phyloP scores from a whole-genome alignment of 1,140 invertebrate species.

The Danaus melanippus region DNA sequence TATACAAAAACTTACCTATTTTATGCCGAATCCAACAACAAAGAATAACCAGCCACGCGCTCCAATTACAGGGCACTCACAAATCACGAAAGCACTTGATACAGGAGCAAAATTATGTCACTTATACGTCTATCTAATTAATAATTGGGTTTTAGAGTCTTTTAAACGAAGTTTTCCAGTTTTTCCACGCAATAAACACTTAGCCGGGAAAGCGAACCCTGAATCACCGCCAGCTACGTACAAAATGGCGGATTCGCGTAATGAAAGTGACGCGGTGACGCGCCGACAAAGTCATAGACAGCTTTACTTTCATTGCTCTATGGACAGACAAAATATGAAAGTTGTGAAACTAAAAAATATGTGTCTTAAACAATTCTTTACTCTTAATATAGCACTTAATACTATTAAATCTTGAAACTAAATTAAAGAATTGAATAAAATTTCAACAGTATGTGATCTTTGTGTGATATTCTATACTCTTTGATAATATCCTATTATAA shows the following conservation, averaged over 20 bases:
- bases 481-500: too few species aligned
- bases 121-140: constrained; percentile 43
- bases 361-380: too few species aligned
- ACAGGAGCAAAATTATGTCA: constrained; percentile 47
- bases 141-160: constrained; percentile 42
- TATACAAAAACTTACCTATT: constrained; percentile 53
- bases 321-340: background rate
- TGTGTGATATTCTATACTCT: too few species aligned
- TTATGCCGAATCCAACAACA: constrained; percentile 68
- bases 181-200: constrained; percentile 61
- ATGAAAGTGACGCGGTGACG: constrained; percentile 70
- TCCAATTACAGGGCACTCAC: constrained; percentile 68
- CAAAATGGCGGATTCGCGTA: constrained; percentile 72
- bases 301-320: constrained; percentile 3
- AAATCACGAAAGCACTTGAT: constrained; percentile 64
- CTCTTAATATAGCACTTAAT: too few species aligned
- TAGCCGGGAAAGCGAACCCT: constrained; percentile 59
- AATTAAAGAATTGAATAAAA: too few species aligned
- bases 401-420: too few species aligned
- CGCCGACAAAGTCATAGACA: constrained; percentile 51
- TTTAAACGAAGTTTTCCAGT: constrained; percentile 54
- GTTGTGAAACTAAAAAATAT: too few species aligned
- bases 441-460: too few species aligned
- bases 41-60: constrained; percentile 69
- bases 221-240: constrained; percentile 70